These are phyloP conservation scores for Danio kyathit DNA, from an alignment of 2,797 vertebrate genomes.

Conservation along the genomic window DNA sequence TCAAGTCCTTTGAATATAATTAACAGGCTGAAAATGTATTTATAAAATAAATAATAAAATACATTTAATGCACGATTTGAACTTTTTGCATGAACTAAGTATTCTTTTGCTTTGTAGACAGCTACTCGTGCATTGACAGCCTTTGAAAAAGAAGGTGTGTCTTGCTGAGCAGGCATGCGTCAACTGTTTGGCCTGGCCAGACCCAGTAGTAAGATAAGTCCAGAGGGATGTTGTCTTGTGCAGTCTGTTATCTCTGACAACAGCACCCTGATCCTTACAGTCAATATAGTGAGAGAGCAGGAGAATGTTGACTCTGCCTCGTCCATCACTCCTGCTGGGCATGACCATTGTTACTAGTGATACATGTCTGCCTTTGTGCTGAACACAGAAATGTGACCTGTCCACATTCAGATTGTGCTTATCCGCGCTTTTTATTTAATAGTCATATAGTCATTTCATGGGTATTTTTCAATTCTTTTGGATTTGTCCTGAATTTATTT, in stretches of 20 bases:
- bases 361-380: conserved; percentile 29
- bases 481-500: background rate
- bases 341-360: conserved; percentile 55
- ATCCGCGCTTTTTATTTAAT: background rate
- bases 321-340: conserved; percentile 53
- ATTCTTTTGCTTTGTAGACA: no score
- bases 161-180: background rate
- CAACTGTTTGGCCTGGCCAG: conserved; percentile 23
- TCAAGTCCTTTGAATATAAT: no score
- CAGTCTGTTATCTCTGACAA: conserved; percentile 60
- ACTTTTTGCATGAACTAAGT: no score
- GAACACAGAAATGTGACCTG: conserved; percentile 1
- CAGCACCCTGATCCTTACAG: conserved; percentile 60
- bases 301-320: conserved; percentile 51
- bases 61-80: no score
- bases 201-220: conserved; percentile 33
- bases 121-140: background rate
- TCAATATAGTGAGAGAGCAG: conserved; percentile 57
- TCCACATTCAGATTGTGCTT: background rate
- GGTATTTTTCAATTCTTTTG: background rate
- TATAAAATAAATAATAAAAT: no score
- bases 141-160: background rate
- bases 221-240: conserved; percentile 44
- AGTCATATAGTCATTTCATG: background rate
- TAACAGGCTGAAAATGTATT: no score